Base-by-base conservation (phyloP, 2,888 invertebrate genomes). In the Caprella mutica region DNA sequence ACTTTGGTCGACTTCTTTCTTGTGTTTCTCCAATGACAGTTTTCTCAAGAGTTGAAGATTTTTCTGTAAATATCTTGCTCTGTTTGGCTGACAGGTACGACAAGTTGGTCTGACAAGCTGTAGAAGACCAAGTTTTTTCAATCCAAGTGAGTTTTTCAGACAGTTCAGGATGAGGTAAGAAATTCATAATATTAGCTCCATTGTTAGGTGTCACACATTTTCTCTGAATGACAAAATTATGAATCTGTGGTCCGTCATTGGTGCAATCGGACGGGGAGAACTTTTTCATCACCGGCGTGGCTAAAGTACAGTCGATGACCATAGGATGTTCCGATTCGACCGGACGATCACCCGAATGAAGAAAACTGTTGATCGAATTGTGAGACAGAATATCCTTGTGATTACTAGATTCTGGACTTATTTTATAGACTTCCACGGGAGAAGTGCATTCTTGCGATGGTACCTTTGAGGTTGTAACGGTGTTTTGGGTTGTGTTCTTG, bases 331-430 rank as follows among this genome's bases (percentile, higher is more conserved):
- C 30, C 8, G 9, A 9, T 14, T 21, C 30, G 17, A 30, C 48
- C 8, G 48, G 48, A 8, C 29, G 48, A 48, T 30, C 29, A 30
- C 23, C 23, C 9, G 30, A 48, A 30, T 48, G 48, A 21, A 48
- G 19, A 48, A 30, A 30, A 30, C 30, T 30, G 21, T 48, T 48
- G n/a, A 48, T 48, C n/a, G 48, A 30, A n/a, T 48, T 48, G 48
- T 24, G 48, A 17, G 48, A 30, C 30, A 48, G 19, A 14, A 48
- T 23, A 17, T n/a, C n/a, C n/a, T n/a, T n/a, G n/a, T n/a, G n/a
- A n/a, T n/a, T n/a, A n/a, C n/a, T n/a, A n/a, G n/a, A n/a, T n/a
- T n/a, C n/a, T n/a, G n/a, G n/a, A n/a, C n/a, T n/a, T n/a, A n/a
- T n/a, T n/a, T n/a, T n/a, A n/a, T n/a, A n/a, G n/a, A n/a, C n/a